Base-by-base conservation (phyloP, 2,888 invertebrate species). In the Chelonus formosanus region DNA sequence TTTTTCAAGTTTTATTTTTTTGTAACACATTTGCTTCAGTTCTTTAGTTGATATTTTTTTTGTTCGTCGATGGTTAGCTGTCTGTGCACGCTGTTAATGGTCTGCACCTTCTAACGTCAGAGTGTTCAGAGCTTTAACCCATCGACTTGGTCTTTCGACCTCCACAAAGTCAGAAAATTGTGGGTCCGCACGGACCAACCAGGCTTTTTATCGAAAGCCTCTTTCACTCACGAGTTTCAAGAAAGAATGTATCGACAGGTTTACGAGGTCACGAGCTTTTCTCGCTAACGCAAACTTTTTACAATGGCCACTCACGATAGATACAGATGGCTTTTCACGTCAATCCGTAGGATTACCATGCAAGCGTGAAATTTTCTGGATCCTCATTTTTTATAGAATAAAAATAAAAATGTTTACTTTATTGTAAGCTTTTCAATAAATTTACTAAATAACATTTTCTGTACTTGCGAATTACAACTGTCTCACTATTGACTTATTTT, bases 1-100 rank as follows among this genome's bases (percentile, higher is more conserved):
- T 43, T 40, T 43, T 43, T 60, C 52, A 20, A 20, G 40, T 52
- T 31, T 52, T 52, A 43, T 40, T 31, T 43, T 36, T 20, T 20
- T 5, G 5, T 36, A 47, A 52, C 31, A 32, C 32, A 20, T n/a
- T 48, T 59, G 4, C 61, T 34, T n/a, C 34, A 4, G 4, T 10
- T 40, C 40, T 40, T 40, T 40, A 4, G 40, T 7, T 48, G 45
- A 32, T 34, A 47, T 48, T 7, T n/a, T 31, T 47, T 40, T 48
- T 20, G n/a, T 32, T 48, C n/a, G n/a, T 32, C 44, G 48, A 40
- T 20, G 40, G 44, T 32, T 36, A n/a, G 6, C 10, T 59, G 40
- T 53, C 60, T 57, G 60, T 34, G 64, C 65, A 47, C 67, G 64
- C 62, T 69, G 67, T 67, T 73, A 73, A 73, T 72, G 72, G 68